Base-by-base conservation (phyloP, 2,113 vertebrate species). In the Sinocyclocheilus maitianheensis region DNA sequence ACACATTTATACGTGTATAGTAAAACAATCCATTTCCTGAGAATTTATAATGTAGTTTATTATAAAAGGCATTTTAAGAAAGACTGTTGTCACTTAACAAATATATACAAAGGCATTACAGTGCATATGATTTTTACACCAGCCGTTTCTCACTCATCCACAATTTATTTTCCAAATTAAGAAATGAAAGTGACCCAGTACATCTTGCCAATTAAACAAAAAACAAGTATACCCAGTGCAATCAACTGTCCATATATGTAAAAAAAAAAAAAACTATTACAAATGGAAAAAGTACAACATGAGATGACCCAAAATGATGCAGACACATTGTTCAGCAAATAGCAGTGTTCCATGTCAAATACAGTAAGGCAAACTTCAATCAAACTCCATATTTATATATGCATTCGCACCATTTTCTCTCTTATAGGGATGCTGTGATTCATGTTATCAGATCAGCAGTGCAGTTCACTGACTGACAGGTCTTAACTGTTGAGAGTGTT, bases 101-200 rank as follows among this genome's bases (percentile, higher is more conserved):
- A 60, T 85, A 85, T 82, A 18, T 83, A 85, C 87, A 77, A 77
- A 69, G 18, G 72, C 22, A 81, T 24, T 71, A 46, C 60, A 88
- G 82, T 84, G 75, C 74, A 48, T 72, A 2, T 72, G 34, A 72
- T 72, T 43, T 12, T 12, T 43, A 72, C 34, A 72, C 37, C 3
- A 69, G 24, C 12, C 2, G 5, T 18, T 34, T 69, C 14, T 34
- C 14, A 69, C 2, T 37, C 30, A 1, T 18, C 30, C 2, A n/a
- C 22, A 10, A 34, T 34, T 72, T 40, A 81, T 20, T 24, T n/a
- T 51, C 30, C 51, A 60, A 71, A 85, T 78, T 43, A 34, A 79
- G 48, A 75, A 72, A 72, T 40, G 22, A 85, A 24, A 30, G 37
- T 16, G 58, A 80, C 79, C 55, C 67, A 69, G 58, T 18, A 65